Conservation (phyloP, 1,140 invertebrate genomes). For the Drosophila busckii region DNA sequence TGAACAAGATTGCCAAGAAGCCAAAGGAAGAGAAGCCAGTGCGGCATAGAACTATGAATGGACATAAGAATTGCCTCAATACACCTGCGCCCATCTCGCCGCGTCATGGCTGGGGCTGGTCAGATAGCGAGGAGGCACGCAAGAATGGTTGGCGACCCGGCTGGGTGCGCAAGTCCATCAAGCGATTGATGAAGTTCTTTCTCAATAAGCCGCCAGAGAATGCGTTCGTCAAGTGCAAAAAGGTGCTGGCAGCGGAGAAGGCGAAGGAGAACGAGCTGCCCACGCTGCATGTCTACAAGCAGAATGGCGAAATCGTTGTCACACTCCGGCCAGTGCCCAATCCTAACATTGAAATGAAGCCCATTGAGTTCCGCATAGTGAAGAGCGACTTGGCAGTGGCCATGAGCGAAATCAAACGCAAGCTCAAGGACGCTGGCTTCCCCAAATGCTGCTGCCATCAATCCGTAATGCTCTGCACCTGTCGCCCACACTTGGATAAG, state of each 20-base stretch:
- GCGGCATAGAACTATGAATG: not conserved
- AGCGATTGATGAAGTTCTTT: slow-evolving; percentile 67
- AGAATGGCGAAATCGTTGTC: slow-evolving; percentile 58
- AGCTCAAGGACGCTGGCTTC: slow-evolving; percentile 57
- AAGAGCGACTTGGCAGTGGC: slow-evolving; percentile 49
- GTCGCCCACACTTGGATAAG: slow-evolving; percentile 52
- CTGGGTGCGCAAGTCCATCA: slow-evolving; percentile 59
- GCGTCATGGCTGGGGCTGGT: slow-evolving; percentile 71
- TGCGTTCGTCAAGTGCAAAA: slow-evolving; percentile 14
- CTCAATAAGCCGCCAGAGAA: slow-evolving; percentile 33
- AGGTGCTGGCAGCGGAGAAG: not conserved
- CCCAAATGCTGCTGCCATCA: slow-evolving; percentile 61
- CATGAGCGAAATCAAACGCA: slow-evolving; percentile 44
- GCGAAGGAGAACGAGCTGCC: slow-evolving; percentile 21
- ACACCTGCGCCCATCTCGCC: slow-evolving; percentile 36
- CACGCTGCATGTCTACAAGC: slow-evolving; percentile 56
- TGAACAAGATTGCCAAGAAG: not conserved
- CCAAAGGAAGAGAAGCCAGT: not conserved
- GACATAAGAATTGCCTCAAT: slow-evolving; percentile 53
- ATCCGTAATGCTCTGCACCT: slow-evolving; percentile 53
- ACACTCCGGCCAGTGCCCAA: slow-evolving; percentile 40
- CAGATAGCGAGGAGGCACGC: slow-evolving; percentile 16
- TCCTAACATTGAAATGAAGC: slow-evolving; percentile 25
- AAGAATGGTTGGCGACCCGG: slow-evolving; percentile 64
- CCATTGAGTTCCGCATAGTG: slow-evolving; percentile 60